phyloP scores from a whole-genome alignment of 64 coral and sea anemone species.

The Montipora cactus region DNA sequence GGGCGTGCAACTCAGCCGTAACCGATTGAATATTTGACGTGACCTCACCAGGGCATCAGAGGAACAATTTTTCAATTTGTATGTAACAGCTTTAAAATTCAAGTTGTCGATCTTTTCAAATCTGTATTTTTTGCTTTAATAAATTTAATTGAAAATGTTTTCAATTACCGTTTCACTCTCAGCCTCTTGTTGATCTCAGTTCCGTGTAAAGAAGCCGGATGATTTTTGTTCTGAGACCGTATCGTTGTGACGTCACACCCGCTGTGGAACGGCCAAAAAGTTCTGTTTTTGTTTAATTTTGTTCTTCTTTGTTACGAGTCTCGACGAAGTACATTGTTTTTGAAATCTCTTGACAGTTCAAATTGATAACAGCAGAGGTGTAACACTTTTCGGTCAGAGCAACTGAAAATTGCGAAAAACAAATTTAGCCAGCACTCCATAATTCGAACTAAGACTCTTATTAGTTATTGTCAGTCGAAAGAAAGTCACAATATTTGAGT shows the following conservation, averaged over 20 bases:
- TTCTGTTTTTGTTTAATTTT: not conserved
- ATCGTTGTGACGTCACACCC: not conserved
- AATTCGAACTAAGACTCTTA: not conserved
- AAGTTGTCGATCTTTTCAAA: not conserved
- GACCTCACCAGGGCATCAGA: no score
- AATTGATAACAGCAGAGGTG: conserved; percentile 31
- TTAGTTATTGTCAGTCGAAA: no score
- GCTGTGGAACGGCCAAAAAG: conserved; percentile 9
- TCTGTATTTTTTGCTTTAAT: conserved; percentile 8
- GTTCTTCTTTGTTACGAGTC: not conserved
- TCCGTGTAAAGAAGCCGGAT: conserved; percentile 1
- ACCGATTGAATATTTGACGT: not conserved
- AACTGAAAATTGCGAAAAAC: no score
- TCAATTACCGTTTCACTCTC: conserved; percentile 23
- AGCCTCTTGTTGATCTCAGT: not conserved
- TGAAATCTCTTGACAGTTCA: not conserved
- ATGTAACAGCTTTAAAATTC: not conserved
- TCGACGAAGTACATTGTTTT: conserved; percentile 2
- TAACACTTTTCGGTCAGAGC: not conserved
- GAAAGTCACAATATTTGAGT: no score
- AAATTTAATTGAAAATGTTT: conserved; percentile 12
- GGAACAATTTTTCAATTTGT: not conserved
- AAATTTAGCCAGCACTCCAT: not conserved
- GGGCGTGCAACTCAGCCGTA: not conserved
- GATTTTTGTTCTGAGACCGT: not conserved